Evolutionary conservation across 2,113 vertebrate genomes (phyloP).

Genomic region (Phalacrocorax aristotelis): DNA sequence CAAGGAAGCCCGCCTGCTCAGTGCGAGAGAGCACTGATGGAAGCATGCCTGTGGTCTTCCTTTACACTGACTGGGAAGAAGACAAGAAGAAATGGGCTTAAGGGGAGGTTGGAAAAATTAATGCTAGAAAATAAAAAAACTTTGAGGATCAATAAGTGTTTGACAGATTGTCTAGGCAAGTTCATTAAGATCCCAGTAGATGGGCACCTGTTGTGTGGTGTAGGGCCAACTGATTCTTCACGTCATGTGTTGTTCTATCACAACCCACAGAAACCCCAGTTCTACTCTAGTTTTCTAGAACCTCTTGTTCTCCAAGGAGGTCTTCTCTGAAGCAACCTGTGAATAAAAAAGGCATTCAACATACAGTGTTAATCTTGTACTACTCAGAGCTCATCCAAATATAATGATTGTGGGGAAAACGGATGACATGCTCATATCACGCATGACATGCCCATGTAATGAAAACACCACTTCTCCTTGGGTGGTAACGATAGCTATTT

Average conservation of each 20-base stretch:
- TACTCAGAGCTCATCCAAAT: not conserved
- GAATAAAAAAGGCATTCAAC: not conserved
- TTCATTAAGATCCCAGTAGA: not conserved
- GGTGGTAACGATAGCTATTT: not conserved
- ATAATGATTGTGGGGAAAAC: not conserved
- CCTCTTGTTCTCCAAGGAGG: not conserved
- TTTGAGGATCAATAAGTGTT: not conserved
- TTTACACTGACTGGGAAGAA: not conserved
- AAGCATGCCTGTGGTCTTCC: not conserved
- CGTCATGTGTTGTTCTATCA: not conserved
- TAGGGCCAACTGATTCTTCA: not conserved
- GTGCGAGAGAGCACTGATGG: not conserved
- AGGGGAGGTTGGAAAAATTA: not conserved
- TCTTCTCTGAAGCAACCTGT: not conserved
- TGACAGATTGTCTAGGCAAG: not conserved
- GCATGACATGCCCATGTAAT: not conserved
- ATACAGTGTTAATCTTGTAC: not conserved
- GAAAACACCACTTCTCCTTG: not conserved
- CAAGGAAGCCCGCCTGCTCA: rapidly evolving
- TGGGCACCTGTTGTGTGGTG: not conserved
- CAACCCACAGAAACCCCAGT: not conserved
- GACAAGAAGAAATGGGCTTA: not conserved
- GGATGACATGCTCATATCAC: not conserved
- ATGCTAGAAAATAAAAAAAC: not conserved
- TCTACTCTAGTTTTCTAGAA: not conserved